Percentiles rank a stretch among this genome's conserved stretches.
phyloP scores from a whole-genome alignment of 1,140 invertebrate genomes.

The Cecropterus lyciades region DNA sequence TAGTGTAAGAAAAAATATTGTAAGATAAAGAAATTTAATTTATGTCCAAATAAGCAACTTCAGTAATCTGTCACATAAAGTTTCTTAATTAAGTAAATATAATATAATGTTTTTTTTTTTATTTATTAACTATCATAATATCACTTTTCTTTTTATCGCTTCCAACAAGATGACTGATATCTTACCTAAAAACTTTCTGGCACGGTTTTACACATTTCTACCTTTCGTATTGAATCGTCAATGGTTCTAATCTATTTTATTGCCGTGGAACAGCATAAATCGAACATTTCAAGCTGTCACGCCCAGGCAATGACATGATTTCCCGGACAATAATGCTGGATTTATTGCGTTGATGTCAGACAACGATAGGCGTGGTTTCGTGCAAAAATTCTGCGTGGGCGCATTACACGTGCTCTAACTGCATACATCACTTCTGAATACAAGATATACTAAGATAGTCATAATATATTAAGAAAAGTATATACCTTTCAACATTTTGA shows the following conservation, averaged over 20 bases:
- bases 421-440: slow-evolving; percentile 29
- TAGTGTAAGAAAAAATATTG: too few relatives aligned
- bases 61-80: too few relatives aligned
- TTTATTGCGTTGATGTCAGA: slow-evolving; percentile 58
- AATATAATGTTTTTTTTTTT: too few relatives aligned
- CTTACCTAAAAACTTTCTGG: not conserved
- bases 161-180: not conserved
- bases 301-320: slow-evolving; percentile 54
- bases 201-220: slow-evolving; percentile 5
- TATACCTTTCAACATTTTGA: too few relatives aligned
- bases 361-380: slow-evolving; percentile 55
- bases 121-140: too few relatives aligned
- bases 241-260: slow-evolving; percentile 40
- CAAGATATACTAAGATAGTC: not conserved
- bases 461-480: too few relatives aligned
- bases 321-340: slow-evolving; percentile 58
- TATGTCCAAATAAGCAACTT: too few relatives aligned
- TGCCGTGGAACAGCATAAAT: slow-evolving; percentile 53
- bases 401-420: slow-evolving; percentile 49
- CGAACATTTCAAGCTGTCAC: slow-evolving; percentile 58
- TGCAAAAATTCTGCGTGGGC: slow-evolving; percentile 68
- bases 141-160: too few relatives aligned
- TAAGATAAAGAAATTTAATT: too few relatives aligned
- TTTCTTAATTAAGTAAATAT: too few relatives aligned
- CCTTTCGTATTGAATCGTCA: slow-evolving; percentile 18